These are phyloP conservation scores for Zhuqinia jingwanae DNA, from an alignment of 2,888 invertebrate species.

Conservation along the genomic window DNA sequence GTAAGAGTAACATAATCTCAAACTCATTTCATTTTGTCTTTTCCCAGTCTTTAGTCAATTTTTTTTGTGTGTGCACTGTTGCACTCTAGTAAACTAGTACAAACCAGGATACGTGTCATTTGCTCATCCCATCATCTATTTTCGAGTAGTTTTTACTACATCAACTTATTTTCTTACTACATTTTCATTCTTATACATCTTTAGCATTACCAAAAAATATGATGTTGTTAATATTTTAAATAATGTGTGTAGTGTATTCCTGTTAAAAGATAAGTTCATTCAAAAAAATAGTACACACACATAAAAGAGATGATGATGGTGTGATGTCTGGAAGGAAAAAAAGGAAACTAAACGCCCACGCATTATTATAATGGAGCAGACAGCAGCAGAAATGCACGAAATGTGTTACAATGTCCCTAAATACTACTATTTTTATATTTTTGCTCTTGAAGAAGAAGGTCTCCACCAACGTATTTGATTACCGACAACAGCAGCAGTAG, in stretches of 20 bases:
- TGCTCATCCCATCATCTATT: slow-evolving; percentile 60
- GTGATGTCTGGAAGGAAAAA: too few relatives aligned
- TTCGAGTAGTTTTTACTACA: slow-evolving; percentile 10
- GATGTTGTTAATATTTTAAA: slow-evolving; percentile 66
- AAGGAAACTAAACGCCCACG: too few relatives aligned
- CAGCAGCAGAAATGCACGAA: too few relatives aligned
- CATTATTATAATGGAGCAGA: too few relatives aligned
- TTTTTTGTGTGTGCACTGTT: slow-evolving; percentile 49
- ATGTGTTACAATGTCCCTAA: too few relatives aligned
- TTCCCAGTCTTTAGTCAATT: slow-evolving; percentile 55
- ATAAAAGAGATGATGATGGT: background rate
- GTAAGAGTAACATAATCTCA: slow-evolving; percentile 19
- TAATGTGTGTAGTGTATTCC: slow-evolving; percentile 44
- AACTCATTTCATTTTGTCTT: slow-evolving; percentile 67
- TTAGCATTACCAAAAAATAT: slow-evolving; percentile 56
- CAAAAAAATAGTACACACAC: background rate
- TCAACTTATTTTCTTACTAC: slow-evolving; percentile 46
- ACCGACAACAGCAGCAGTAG: too few relatives aligned
- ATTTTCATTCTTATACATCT: too few relatives aligned
- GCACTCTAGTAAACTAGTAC: slow-evolving; percentile 22
- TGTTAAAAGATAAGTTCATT: slow-evolving; percentile 38
- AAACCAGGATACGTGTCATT: slow-evolving; percentile 63
- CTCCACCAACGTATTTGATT: slow-evolving; percentile 59
- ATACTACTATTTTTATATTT: too few relatives aligned
- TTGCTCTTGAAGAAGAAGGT: slow-evolving; percentile 33